Conservation (phyloP, 1,140 invertebrate genomes). For the Zaprionus ghesquierei region DNA sequence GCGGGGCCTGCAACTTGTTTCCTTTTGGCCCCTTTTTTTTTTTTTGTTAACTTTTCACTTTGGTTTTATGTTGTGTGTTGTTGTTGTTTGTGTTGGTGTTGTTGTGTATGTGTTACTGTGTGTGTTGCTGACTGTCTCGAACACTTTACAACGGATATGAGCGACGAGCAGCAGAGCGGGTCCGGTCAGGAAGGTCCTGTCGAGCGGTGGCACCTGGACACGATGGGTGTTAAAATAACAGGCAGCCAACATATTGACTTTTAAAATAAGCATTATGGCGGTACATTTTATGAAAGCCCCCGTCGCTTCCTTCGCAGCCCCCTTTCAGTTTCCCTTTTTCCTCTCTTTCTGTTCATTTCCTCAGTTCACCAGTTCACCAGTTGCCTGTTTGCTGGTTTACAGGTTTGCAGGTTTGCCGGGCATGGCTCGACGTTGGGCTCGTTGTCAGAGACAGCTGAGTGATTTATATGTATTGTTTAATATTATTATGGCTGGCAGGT, state of each 20-base stretch:
- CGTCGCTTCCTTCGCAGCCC: background rate
- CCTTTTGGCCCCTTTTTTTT: slow-evolving; percentile 26
- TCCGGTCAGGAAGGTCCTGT: slow-evolving; percentile 13
- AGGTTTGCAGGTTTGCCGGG: slow-evolving; percentile 10
- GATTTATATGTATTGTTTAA: slow-evolving; percentile 80
- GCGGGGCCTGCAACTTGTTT: slow-evolving; percentile 31
- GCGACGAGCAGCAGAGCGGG: slow-evolving; percentile 21
- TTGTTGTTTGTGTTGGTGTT: slow-evolving; percentile 53
- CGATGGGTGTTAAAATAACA: slow-evolving; percentile 78
- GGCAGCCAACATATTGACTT: slow-evolving; percentile 77
- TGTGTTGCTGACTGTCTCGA: slow-evolving; percentile 38
- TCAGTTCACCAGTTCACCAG: slow-evolving; percentile 9
- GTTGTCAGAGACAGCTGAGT: slow-evolving; percentile 72
- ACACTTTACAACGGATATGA: slow-evolving; percentile 63
- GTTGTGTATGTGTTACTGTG: slow-evolving; percentile 36
- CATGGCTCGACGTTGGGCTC: slow-evolving; percentile 39
- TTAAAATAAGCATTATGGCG: slow-evolving; percentile 79
- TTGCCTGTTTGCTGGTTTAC: too few relatives aligned
- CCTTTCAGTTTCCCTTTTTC: background rate
- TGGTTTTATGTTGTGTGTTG: slow-evolving; percentile 65
- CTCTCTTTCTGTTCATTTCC: background rate
- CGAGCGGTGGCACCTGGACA: slow-evolving; percentile 69
- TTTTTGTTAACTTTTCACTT: slow-evolving; percentile 62
- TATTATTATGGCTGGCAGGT: slow-evolving; percentile 77
- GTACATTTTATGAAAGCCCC: slow-evolving; percentile 72